A percentile compares a stretch with the other conserved stretches of the same genome.
phyloP scores from a whole-genome alignment of 2,888 invertebrate species.

The Seira sanloemensis region DNA sequence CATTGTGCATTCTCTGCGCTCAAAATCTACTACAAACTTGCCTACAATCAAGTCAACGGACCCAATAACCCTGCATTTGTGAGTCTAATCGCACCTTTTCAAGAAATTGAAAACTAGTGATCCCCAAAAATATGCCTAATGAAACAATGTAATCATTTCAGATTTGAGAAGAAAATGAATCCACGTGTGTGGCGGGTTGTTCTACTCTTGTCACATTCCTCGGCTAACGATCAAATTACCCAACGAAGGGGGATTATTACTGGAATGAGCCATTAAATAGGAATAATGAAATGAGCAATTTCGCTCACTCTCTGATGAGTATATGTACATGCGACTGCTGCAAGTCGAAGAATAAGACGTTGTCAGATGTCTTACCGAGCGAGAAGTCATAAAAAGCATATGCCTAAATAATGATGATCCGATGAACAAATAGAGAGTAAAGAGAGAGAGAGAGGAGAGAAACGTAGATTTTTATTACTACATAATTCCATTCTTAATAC shows the following conservation, averaged over 20 bases:
- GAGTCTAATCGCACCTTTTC: too few relatives aligned
- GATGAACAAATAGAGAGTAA: neutral
- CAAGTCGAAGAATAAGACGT: neutral
- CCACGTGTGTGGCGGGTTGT: neutral
- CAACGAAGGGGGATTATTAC: neutral
- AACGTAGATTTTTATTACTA: neutral
- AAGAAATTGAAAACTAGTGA: too few relatives aligned
- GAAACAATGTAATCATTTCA: too few relatives aligned
- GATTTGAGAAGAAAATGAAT: neutral
- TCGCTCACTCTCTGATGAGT: neutral
- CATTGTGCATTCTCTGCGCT: too few relatives aligned
- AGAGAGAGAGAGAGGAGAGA: neutral
- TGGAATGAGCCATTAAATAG: neutral
- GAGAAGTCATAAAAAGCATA: neutral
- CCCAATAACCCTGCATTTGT: too few relatives aligned
- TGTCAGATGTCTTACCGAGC: neutral
- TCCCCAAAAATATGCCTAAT: too few relatives aligned
- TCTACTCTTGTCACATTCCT: neutral
- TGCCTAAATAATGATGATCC: neutral
- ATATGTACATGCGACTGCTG: neutral
- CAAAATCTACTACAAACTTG: too few relatives aligned
- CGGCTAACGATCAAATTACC: neutral
- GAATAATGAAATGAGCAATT: neutral
- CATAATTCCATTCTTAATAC: neutral
- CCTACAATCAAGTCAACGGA: too few relatives aligned